Conservation (phyloP, 1,140 invertebrate genomes). For the Paraescarpia echinospica region DNA sequence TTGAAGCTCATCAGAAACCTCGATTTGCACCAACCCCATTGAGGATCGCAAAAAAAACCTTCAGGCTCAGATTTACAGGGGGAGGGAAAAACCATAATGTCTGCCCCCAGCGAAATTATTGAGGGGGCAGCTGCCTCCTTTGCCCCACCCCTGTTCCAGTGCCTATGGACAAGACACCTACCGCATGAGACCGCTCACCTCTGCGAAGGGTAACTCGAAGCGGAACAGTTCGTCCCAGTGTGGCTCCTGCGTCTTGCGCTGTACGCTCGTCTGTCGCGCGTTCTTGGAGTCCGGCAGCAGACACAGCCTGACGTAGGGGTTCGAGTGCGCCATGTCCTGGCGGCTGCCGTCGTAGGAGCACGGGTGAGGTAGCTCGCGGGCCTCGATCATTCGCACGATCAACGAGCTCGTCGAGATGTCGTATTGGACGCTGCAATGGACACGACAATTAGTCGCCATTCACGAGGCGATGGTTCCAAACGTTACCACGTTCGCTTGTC, state of each 20-base stretch:
- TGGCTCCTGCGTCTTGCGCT: constrained; percentile 53
- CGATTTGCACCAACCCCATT: no score
- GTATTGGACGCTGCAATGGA: constrained; percentile 52
- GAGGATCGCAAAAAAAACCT: no score
- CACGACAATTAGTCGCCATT: not conserved
- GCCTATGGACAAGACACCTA: no score
- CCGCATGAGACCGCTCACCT: constrained; percentile 34
- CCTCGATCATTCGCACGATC: constrained; percentile 58
- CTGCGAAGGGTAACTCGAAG: constrained; percentile 52
- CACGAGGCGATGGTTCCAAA: not conserved
- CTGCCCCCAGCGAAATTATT: no score
- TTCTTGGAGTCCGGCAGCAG: constrained; percentile 53
- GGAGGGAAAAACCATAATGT: no score
- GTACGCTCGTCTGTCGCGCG: constrained; percentile 54
- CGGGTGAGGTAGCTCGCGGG: constrained; percentile 55
- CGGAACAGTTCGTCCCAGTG: constrained; percentile 55
- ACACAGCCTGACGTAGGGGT: constrained; percentile 57
- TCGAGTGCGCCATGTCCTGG: constrained; percentile 58
- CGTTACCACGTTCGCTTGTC: no score
- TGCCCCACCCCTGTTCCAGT: no score
- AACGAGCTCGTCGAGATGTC: constrained; percentile 52
- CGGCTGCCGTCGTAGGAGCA: constrained; percentile 53
- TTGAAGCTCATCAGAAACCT: no score
- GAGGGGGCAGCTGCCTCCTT: no score
- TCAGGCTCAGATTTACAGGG: no score